phyloP scores from a whole-genome alignment of 1,140 invertebrate genomes.

The Drosophila neocordata region DNA sequence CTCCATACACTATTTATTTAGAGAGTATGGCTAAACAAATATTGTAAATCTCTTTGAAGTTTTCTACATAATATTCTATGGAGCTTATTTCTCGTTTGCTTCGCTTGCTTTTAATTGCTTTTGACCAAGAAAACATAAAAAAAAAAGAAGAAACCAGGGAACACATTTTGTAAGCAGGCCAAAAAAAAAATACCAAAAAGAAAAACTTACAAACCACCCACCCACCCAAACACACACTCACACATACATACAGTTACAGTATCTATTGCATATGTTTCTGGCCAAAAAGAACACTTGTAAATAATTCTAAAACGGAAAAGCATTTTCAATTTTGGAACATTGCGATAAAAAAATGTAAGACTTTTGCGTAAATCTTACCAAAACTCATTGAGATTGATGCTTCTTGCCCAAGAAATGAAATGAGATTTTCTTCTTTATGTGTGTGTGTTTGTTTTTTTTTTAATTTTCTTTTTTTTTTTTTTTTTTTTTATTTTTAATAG shows the following conservation, averaged over 20 bases:
- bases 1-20: slow-evolving; percentile 53
- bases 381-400: slow-evolving; percentile 65
- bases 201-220: background rate
- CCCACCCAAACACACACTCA: background rate
- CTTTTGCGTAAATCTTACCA: slow-evolving; percentile 31
- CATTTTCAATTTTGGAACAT: background rate
- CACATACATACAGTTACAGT: background rate
- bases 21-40: slow-evolving; percentile 45
- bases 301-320: slow-evolving; percentile 38
- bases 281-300: slow-evolving; percentile 40
- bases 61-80: no score
- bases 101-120: slow-evolving; percentile 57
- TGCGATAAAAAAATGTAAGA: slow-evolving; percentile 2
- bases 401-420: slow-evolving; percentile 45
- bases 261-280: no score
- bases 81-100: slow-evolving; percentile 33
- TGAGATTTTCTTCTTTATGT: slow-evolving; percentile 14
- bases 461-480: slow-evolving; percentile 9
- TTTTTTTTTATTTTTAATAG: slow-evolving; percentile 13
- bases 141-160: slow-evolving; percentile 17
- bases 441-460: slow-evolving; percentile 3
- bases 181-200: background rate
- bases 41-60: slow-evolving; percentile 70
- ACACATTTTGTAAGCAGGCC: slow-evolving; percentile 50
- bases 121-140: slow-evolving; percentile 47